Conservation (phyloP, 2,888 invertebrate genomes). For the Axea sp. region DNA sequence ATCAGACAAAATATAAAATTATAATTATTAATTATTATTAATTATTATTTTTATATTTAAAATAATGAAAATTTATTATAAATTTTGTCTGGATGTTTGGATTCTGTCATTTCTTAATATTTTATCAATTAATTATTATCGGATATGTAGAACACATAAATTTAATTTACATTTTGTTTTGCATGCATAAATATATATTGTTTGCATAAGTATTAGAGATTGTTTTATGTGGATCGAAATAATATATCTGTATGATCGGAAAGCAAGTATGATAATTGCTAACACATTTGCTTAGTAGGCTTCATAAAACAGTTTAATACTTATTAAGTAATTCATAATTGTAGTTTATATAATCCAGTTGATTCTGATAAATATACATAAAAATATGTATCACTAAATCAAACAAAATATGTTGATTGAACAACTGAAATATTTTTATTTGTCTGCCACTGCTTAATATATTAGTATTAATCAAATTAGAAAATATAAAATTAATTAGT, state of each 20-base stretch:
- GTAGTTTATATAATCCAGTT: too few species aligned
- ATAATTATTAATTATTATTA: too few species aligned
- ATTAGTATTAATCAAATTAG: too few species aligned
- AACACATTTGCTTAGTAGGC: conserved; percentile 48
- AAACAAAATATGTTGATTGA: too few species aligned
- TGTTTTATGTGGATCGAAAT: conserved; percentile 41
- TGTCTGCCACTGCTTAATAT: too few species aligned
- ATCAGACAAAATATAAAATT: too few species aligned
- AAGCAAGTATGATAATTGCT: conserved; percentile 37
- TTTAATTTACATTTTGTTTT: conserved; percentile 15
- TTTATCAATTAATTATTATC: conserved; percentile 24
- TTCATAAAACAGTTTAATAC: conserved; percentile 14
- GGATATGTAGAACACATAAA: conserved; percentile 27
- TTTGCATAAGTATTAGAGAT: conserved; percentile 54
- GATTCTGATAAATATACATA: too few species aligned
- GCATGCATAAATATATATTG: conserved; percentile 44
- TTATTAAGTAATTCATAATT: conserved; percentile 11
- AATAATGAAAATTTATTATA: background rate
- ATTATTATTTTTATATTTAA: background rate
- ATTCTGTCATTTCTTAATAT: conserved; percentile 3
- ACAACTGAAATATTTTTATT: too few species aligned
- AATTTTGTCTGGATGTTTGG: background rate
- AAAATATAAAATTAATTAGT: too few species aligned
- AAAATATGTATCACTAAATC: too few species aligned
- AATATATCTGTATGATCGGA: conserved; percentile 39